Base-by-base conservation (phyloP, 2,888 invertebrate genomes). In the Synanthedon tipuliformis region DNA sequence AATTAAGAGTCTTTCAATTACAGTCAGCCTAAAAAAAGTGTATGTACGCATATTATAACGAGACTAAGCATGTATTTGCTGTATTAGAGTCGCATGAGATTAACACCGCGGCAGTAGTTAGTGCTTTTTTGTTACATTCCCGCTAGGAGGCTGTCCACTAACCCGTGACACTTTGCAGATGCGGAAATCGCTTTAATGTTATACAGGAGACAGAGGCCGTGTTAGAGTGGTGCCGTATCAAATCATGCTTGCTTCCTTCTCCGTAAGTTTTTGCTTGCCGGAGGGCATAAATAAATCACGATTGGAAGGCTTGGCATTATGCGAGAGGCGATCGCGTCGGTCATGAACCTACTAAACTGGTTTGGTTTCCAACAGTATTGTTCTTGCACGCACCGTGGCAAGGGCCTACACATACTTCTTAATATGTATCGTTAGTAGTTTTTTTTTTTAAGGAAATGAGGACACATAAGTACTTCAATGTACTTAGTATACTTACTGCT, bases 261-360 rank as follows among this genome's bases (percentile, higher is more conserved):
- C 62, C 61, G 62, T 65, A 61, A 68, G 70, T 72, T 73, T 71
- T 77, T 56, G 56, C 57, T 56, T 40, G 57, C 54, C 56, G 50
- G 51, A 56, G 53, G 57, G 55, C 56, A 57, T 51, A 57, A 59
- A 59, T 78, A 81, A 83, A 82, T 81, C 78, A 77, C 76, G 71
- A 68, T 66, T 62, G 59, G 60, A 68, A 71, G 69, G 64, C 71
- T 69, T 53, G 56, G 69, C 66, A 72, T 77, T 72, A 78, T 74
- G 73, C 74, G 74, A 69, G 72, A 68, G 71, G 68, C 75, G 73
- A 75, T 74, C 71, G 67, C 64, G 63, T 63, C 79, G 81, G 78
- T 81, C 80, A 78, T 84, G 81, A 74, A 82, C 81, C 80, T 74
- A 84, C 75, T 77, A 77, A 83, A 85, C 86, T 81, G 84, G 86